Evolutionary conservation across 2,888 invertebrate species (phyloP), one percentile per base, ranked within the genome.

Genomic region (Drosophila ustulata): DNA sequence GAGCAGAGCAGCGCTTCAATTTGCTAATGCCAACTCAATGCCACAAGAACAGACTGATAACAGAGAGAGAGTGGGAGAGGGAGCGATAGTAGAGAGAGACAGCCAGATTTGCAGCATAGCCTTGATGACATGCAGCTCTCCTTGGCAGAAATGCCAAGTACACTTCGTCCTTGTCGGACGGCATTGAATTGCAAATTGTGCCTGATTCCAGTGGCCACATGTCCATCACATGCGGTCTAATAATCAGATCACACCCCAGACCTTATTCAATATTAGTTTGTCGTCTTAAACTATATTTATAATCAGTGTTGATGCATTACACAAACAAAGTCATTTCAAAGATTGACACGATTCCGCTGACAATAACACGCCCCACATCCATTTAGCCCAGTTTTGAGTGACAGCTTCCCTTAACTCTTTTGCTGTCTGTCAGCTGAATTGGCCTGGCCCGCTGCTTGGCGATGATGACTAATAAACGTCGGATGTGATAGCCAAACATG

Each of bases 371-470:
- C 13, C 5, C 26, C 9, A 2, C 26, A 13, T 4, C 3, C 23
- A 25, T 32, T 45, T 25, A 1, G 28, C 52, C 9, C 30, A 25
- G 3, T 34, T 53, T 47, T 62, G 65, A 74, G 30, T 80, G 80
- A 68, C 80, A 80, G 62, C 57, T 80, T 83, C 56, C 68, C 57
- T 57, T 65, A n/a, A 61, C 28, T 37, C 55, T 47, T 47, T 30
- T 39, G 59, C 37, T 32, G 51, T 46, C 73, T 66, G 78, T 55
- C 80, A 70, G n/a, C 50, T n/a, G 34, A 84, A 84, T 75, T 80
- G 59, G 72, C 80, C 65, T 78, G 59, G 69, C 72, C 66, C 26
- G 63, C 52, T 58, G 56, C 34, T 45, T 45, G 58, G 46, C 28
- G 25, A 39, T 18, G 58, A 66, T 84, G 75, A 84, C 72, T 75